These are phyloP conservation scores for Mola mola DNA, from an alignment of 2,113 vertebrate species.

Conservation along the genomic window DNA sequence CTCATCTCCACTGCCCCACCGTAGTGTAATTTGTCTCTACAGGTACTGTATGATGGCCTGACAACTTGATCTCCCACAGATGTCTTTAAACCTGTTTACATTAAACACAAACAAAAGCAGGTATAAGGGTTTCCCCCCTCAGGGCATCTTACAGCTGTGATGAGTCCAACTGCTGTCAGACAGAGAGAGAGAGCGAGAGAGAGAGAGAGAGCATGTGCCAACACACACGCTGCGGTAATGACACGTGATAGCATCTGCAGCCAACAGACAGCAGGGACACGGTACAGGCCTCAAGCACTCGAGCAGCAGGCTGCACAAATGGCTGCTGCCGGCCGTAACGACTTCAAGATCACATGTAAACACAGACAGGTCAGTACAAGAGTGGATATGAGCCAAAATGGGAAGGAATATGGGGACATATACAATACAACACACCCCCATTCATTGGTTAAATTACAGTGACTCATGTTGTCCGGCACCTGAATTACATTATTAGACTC, in stretches of 20 bases:
- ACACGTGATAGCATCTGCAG: constrained; percentile 57
- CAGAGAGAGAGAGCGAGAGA: constrained; percentile 21
- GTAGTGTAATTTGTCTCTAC: not conserved
- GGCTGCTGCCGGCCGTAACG: not conserved
- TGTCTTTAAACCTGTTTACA: constrained; percentile 56
- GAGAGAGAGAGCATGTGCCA: constrained; percentile 41
- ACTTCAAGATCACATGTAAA: not conserved
- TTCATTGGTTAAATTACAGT: not conserved
- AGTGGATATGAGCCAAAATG: not conserved
- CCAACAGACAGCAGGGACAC: constrained; percentile 63
- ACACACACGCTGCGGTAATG: constrained; percentile 42
- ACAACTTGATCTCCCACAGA: constrained; percentile 38
- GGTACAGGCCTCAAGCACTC: constrained; percentile 49
- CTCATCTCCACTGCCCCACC: not conserved
- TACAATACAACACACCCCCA: too few species aligned
- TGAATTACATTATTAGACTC: too few species aligned
- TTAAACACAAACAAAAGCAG: constrained; percentile 68
- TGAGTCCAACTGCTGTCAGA: constrained; percentile 52
- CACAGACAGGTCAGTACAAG: not conserved
- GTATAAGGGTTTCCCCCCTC: constrained; percentile 58
- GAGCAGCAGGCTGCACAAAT: not conserved
- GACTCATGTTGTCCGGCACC: too few species aligned
- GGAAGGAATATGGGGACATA: not conserved
- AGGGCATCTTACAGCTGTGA: constrained; percentile 45
- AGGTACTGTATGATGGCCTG: not conserved